Conservation (phyloP, 2,113 vertebrate genomes). For the Synchiropus splendidus region DNA sequence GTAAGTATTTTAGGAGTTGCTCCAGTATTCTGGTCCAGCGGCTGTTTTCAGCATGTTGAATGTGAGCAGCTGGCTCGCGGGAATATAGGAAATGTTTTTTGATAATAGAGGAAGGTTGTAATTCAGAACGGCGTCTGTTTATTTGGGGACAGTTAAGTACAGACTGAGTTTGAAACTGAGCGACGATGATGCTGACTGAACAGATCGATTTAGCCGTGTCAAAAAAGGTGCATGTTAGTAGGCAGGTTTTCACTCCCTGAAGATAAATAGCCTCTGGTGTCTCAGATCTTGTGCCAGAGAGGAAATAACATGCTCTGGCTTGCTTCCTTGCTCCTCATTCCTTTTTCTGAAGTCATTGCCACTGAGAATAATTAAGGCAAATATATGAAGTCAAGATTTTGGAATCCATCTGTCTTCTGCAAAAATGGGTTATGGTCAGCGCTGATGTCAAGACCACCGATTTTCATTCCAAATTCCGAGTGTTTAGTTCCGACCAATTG, state of each 20-base stretch:
- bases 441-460: constrained; percentile 5
- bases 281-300: constrained; percentile 14
- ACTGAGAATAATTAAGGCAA: constrained; percentile 4
- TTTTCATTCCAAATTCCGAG: constrained; percentile 6
- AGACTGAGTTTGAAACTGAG: constrained; percentile 14
- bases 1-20: constrained; percentile 45
- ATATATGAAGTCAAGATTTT: constrained; percentile 22
- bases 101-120: constrained; percentile 49
- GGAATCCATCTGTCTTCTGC: constrained; percentile 1
- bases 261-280: constrained; percentile 5
- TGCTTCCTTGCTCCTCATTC: not conserved
- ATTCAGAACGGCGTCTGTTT: constrained; percentile 44
- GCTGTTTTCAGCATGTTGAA: constrained; percentile 16
- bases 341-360: not conserved
- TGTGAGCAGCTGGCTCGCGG: constrained; percentile 31
- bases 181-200: no score
- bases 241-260: not conserved
- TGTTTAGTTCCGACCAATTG: no score
- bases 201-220: no score
- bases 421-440: constrained; percentile 7
- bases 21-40: constrained; percentile 22
- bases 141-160: constrained; percentile 51
- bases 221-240: no score
- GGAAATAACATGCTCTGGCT: not conserved
- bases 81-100: constrained; percentile 43